Evolutionary conservation across 2,113 vertebrate genomes (phyloP), one percentile per base, ranked within the genome.

Genomic region (Craseonycteris thonglongyai): DNA sequence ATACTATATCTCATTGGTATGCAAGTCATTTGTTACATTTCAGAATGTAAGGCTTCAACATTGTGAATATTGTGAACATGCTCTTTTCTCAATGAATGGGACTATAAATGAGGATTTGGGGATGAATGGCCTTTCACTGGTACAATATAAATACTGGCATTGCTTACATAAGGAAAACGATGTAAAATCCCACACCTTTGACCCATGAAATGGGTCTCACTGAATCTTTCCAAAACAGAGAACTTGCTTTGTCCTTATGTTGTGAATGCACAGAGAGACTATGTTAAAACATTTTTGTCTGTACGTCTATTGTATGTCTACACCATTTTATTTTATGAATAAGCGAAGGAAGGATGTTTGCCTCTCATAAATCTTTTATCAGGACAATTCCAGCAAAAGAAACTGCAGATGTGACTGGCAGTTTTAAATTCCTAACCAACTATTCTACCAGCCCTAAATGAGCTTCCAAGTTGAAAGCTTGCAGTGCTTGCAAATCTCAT

Each of bases 361-460:
- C 75, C 56, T 91, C 75, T 92, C 49, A 30, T 95, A 96, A 88
- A 96, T 94, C 87, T 94, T 97, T 93, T 96, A 51, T 13, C 76
- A 93, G 88, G 97, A 98, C 84, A 96, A 51, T 33, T 95, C 71
- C 35, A 91, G 81, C 40, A 88, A 79, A 86, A 96, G 89, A 95
- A 94, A 90, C 75, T 75, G 22, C 56, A 96, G 74, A 33, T 63
- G 1, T 79, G 96, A 91, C 66, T 96, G 72, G 87, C 89, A 61
- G 66, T 97, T 97, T 97, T 95, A 96, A 95, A 45, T 97, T 98
- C 97, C 89, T 95, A 95, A 95, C 93, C 98, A 97, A 97, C 97
- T 96, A 94, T 22, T 97, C 74, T 95, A 68, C 72, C 28, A 91
- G 21, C 95, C 94, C 68, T 75, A 72, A 21, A 5, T 89, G 90